phyloP scores from a whole-genome alignment of 2,797 vertebrate species.

The Capromys pilorides region DNA sequence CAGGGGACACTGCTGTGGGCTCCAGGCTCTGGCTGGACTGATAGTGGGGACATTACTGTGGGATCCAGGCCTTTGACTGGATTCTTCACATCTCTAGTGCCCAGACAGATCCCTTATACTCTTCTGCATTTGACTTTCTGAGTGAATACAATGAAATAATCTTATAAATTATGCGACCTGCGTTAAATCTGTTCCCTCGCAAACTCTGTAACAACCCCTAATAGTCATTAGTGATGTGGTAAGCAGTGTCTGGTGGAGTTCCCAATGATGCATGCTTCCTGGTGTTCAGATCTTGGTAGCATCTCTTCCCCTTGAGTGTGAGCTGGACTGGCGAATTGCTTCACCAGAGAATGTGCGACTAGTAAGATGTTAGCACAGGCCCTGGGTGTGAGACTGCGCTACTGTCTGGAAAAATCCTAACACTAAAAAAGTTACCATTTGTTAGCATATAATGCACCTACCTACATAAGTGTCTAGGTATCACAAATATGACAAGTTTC shows the following conservation, averaged over 20 bases:
- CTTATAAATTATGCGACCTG: neutral
- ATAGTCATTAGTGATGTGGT: neutral
- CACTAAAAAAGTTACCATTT: neutral
- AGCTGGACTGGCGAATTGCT: neutral
- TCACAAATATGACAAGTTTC: neutral
- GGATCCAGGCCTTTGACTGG: neutral
- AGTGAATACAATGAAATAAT: neutral
- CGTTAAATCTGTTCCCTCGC: neutral
- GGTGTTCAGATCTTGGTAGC: neutral
- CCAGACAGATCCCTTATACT: neutral
- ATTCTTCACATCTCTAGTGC: neutral
- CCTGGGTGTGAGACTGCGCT: neutral
- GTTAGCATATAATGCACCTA: neutral
- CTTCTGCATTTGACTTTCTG: neutral
- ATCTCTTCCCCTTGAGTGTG: neutral
- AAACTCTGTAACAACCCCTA: neutral
- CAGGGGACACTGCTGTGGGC: neutral
- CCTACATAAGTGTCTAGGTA: neutral
- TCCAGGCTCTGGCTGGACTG: neutral
- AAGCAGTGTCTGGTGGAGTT: neutral
- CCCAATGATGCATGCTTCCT: neutral
- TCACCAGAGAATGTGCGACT: neutral
- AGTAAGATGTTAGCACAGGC: neutral
- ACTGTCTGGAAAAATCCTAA: constrained; percentile 17
- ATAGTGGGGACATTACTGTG: neutral